Evolutionary conservation across 2,797 vertebrate genomes (phyloP).

Genomic region (Ctenopoma kingsleyae): DNA sequence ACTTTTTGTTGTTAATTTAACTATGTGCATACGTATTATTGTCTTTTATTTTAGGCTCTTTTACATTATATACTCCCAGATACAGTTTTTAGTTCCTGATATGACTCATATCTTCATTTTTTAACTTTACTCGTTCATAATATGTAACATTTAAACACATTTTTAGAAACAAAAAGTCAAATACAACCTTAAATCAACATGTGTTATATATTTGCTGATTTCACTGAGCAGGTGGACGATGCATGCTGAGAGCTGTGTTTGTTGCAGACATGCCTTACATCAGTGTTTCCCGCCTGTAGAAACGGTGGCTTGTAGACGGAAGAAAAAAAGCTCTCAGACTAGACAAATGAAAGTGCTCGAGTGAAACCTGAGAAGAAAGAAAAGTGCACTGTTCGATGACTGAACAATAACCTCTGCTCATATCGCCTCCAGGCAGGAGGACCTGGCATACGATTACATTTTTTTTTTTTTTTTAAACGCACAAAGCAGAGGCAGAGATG

Average conservation of each 20-base stretch:
- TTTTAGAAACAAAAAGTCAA: too few species aligned
- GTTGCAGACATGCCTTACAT: neutral
- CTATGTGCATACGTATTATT: too few species aligned
- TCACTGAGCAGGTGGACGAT: neutral
- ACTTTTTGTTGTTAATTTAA: too few species aligned
- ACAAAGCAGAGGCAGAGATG: constrained; percentile 35
- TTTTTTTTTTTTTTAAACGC: constrained; percentile 26
- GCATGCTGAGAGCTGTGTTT: neutral
- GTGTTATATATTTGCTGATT: too few species aligned
- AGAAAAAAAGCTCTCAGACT: constrained; percentile 16
- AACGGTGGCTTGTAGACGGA: constrained; percentile 10
- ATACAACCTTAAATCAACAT: too few species aligned
- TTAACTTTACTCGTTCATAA: too few species aligned
- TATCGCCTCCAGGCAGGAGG: constrained; percentile 47
- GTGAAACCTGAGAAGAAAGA: constrained; percentile 60
- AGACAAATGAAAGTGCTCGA: constrained; percentile 55
- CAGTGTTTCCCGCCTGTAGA: constrained; percentile 17
- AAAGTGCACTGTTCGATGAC: constrained; percentile 39
- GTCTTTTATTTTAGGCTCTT: too few species aligned
- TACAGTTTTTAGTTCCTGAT: too few species aligned
- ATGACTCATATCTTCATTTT: too few species aligned
- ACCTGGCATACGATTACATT: constrained; percentile 50
- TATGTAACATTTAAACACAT: too few species aligned
- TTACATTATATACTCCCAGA: too few species aligned
- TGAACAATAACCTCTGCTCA: constrained; percentile 65